Percentiles rank a stretch among this genome's conserved stretches.
Conservation (phyloP, 2,113 vertebrate genomes). For the Ptilonorhynchus violaceus region DNA sequence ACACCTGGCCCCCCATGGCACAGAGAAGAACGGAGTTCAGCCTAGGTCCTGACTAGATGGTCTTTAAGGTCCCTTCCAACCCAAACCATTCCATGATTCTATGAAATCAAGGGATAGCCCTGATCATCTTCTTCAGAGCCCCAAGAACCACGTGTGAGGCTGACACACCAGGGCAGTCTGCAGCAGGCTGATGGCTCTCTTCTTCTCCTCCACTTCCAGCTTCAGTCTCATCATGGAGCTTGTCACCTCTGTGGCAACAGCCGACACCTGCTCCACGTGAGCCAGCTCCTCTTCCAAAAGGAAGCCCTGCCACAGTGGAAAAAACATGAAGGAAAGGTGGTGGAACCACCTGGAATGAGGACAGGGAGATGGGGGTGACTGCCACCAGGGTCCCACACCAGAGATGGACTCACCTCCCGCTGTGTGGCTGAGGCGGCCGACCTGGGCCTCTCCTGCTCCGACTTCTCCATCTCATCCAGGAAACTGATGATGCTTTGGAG, state of each 20-base stretch:
- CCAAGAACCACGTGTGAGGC: neutral
- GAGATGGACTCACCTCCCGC: constrained; percentile 69
- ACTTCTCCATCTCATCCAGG: constrained; percentile 93
- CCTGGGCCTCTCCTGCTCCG: constrained; percentile 81
- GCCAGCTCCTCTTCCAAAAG: constrained; percentile 80
- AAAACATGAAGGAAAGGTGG: accelerated
- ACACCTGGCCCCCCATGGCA: neutral
- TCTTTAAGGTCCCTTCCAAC: neutral
- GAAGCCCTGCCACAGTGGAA: constrained; percentile 59
- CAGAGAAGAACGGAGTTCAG: neutral
- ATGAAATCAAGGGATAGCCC: neutral
- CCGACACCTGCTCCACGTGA: constrained; percentile 76
- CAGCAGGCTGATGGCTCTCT: constrained; percentile 80
- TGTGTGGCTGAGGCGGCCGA: constrained; percentile 80
- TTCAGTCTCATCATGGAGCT: constrained; percentile 83
- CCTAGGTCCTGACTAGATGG: neutral
- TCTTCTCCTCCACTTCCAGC: constrained; percentile 92
- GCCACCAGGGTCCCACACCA: neutral
- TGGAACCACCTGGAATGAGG: neutral
- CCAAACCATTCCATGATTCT: neutral
- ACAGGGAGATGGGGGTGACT: neutral
- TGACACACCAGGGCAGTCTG: constrained; percentile 85
- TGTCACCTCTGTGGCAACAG: constrained; percentile 80
- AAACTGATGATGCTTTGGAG: constrained; percentile 95
- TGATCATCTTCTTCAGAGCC: neutral